Conservation (phyloP, 2,888 invertebrate species). For the Dascillus cervinus region DNA sequence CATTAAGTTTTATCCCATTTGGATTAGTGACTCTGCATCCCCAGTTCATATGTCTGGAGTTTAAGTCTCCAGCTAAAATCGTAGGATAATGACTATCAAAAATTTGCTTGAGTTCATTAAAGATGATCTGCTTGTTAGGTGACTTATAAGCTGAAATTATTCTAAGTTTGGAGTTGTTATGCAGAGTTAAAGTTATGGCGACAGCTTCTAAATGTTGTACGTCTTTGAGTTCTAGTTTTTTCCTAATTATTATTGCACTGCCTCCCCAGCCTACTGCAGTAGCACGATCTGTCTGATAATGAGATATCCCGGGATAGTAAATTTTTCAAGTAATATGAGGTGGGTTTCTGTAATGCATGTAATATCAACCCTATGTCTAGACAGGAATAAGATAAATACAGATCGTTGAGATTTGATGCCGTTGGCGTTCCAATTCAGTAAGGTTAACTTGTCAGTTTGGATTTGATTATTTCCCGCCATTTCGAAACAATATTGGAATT, state of each 20-base stretch:
- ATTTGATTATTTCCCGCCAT: constrained; percentile 3
- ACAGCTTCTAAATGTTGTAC: not conserved
- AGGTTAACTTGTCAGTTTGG: not conserved
- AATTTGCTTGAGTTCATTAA: constrained; percentile 1
- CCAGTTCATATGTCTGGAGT: constrained; percentile 1
- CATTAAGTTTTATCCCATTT: constrained; percentile 3
- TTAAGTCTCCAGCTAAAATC: constrained; percentile 3
- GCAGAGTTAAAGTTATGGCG: constrained; percentile 1
- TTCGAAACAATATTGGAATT: constrained; percentile 2
- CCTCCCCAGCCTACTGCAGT: not conserved
- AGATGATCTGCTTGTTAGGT: constrained; percentile 1
- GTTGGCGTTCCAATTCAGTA: constrained; percentile 4
- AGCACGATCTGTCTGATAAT: not conserved
- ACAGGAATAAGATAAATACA: constrained; percentile 1
- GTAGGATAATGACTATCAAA: constrained; percentile 2
- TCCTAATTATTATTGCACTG: constrained; percentile 1
- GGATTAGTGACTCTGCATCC: constrained; percentile 4
- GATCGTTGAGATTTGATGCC: constrained; percentile 1
- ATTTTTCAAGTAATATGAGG: constrained; percentile 2
- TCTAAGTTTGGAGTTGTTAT: constrained; percentile 4
- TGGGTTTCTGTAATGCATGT: constrained; percentile 3
- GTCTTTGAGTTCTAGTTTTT: constrained; percentile 1
- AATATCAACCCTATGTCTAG: constrained; percentile 1
- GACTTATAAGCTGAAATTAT: no score
- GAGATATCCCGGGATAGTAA: no score